A percentile compares a stretch with the other conserved stretches of the same genome.
Evolutionary conservation across 2,888 invertebrate genomes (phyloP).

Genomic region (Dendrolimus pini): DNA sequence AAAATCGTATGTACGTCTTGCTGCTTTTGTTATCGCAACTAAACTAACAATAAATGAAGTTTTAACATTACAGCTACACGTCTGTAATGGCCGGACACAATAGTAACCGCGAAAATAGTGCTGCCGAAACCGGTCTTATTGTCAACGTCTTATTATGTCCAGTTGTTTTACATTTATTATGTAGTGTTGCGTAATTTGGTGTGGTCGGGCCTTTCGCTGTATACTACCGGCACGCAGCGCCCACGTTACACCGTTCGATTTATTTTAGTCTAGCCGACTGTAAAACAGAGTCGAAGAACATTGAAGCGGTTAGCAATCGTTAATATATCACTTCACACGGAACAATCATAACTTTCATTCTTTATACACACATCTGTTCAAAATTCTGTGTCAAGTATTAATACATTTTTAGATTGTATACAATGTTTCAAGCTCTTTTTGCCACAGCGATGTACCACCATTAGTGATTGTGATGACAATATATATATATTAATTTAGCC

Average conservation of each 20-base stretch:
- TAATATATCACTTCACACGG: slow-evolving; percentile 25
- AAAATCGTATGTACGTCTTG: slow-evolving; percentile 34
- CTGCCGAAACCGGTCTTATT: slow-evolving; percentile 49
- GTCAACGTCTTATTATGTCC: slow-evolving; percentile 27
- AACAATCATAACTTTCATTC: slow-evolving; percentile 21
- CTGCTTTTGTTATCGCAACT: slow-evolving; percentile 52
- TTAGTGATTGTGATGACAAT: too few species aligned
- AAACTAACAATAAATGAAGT: slow-evolving; percentile 43
- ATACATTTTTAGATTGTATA: too few species aligned
- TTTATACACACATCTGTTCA: too few species aligned
- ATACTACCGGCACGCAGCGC: slow-evolving; percentile 42
- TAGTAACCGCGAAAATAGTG: slow-evolving; percentile 48
- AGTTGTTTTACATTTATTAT: slow-evolving; percentile 35
- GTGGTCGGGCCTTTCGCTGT: slow-evolving; percentile 38
- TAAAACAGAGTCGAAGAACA: slow-evolving; percentile 26
- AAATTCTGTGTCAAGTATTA: too few species aligned
- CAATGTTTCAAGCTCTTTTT: too few species aligned
- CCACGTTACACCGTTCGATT: slow-evolving; percentile 40
- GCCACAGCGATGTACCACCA: too few species aligned
- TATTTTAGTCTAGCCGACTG: slow-evolving; percentile 47
- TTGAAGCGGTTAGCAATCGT: slow-evolving; percentile 23
- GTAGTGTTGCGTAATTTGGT: slow-evolving; percentile 20
- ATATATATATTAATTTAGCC: too few species aligned
- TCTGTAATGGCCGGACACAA: slow-evolving; percentile 41
- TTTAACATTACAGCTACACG: slow-evolving; percentile 41